Base-by-base conservation (phyloP, 2,888 invertebrate genomes). In the Amiota minor region DNA sequence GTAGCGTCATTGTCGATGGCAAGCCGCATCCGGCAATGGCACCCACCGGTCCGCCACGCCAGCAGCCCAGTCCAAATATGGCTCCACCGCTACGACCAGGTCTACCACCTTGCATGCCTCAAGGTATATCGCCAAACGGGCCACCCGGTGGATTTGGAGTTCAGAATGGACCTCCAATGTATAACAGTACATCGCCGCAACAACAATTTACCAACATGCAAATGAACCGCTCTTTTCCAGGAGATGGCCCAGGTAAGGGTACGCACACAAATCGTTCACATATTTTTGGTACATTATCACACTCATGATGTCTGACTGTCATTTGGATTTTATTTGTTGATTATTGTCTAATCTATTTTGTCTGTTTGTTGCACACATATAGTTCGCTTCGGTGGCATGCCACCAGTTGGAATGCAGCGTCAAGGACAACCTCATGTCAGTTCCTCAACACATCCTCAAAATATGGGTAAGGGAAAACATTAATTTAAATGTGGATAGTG, bases 1-100 rank as follows among this genome's bases (percentile, higher is more conserved):
- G 96, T 77, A 94, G 94, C 76, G 95, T 96, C 83, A 94, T 96
- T 61, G 96, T 96, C 75, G 96, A 96, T 90, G 96, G 96, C 74
- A 93, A 95, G 88, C 92, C 94, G 78, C 95, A 95, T 91, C 93
- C 93, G 49, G 85, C 91, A 50, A 59, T 81, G n/a, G 90, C 91
- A 10, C 85, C 85, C 62, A 89, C 86, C 73, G 88, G 86, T 1
- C 89, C 88, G 18, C 89, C 89, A n/a, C 88, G 88, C 45, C 88
- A 88, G 56, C 90, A 89, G 71, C 90, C 75, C 23, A 89, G 89
- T 76, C 90, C 89, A 16, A 89, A 89, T 77, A 90, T 90, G 90
- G 88, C 88, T 14, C 90, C 88, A 70, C 90, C 89, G 9, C 72
- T 89, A 67, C 82, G 89, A 6, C 88, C 89, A 0, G 89, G 89